Percentiles rank a stretch among this genome's conserved stretches.
Conservation (phyloP, 2,113 vertebrate genomes). For the Gavialis gangeticus region DNA sequence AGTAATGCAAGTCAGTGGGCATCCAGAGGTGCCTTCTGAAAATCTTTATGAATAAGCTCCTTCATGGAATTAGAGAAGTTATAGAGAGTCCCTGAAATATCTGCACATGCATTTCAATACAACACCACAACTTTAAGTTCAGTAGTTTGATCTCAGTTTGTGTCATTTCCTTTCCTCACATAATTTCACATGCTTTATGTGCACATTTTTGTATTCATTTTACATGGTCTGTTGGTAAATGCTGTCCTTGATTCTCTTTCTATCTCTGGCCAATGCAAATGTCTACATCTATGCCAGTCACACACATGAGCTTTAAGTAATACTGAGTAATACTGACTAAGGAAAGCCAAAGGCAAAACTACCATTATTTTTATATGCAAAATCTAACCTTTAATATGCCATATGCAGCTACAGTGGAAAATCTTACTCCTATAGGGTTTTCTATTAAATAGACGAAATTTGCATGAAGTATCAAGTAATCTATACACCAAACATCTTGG, state of each 20-base stretch:
- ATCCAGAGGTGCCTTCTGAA: background rate
- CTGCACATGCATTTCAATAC: background rate
- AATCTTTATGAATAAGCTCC: background rate
- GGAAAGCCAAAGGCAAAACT: background rate
- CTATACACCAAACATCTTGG: background rate
- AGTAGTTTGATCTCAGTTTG: background rate
- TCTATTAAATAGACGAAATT: slow-evolving; percentile 1
- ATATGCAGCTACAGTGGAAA: background rate
- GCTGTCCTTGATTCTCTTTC: background rate
- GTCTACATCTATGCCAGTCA: background rate
- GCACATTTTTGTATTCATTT: background rate
- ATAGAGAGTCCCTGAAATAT: background rate
- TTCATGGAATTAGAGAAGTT: background rate
- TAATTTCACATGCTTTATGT: background rate
- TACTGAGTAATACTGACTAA: background rate
- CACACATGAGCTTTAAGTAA: background rate
- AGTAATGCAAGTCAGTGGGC: background rate
- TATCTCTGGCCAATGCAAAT: background rate
- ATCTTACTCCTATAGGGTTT: background rate
- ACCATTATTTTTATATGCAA: background rate
- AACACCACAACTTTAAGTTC: background rate
- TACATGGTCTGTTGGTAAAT: background rate
- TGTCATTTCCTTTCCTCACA: background rate
- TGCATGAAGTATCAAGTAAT: background rate
- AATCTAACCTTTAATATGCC: background rate